Evolutionary conservation across 2,113 vertebrate genomes (phyloP).

Genomic region (Illadopsis cleaveri): DNA sequence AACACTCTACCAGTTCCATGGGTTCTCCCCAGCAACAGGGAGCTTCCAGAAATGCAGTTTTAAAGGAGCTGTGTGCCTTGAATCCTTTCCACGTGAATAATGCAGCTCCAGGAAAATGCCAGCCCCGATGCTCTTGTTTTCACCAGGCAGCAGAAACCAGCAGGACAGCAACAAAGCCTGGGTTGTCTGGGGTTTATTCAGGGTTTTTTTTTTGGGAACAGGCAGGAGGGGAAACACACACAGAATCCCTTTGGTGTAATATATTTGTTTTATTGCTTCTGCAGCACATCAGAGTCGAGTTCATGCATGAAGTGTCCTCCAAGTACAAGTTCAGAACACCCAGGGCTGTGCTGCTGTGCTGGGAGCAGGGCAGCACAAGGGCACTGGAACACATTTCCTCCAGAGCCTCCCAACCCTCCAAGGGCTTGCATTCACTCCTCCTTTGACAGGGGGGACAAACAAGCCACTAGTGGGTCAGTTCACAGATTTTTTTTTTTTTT

Average conservation of each 20-base stretch:
- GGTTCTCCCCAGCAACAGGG: background rate
- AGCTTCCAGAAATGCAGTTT: background rate
- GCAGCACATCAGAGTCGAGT: background rate
- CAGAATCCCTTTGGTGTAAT: background rate
- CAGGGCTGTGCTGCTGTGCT: background rate
- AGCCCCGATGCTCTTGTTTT: background rate
- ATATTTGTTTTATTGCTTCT: background rate
- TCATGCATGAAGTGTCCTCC: background rate
- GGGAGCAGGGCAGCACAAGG: background rate
- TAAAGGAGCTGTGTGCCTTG: background rate
- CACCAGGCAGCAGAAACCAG: background rate
- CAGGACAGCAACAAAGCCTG: background rate
- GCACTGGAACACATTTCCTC: background rate
- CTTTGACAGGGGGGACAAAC: background rate
- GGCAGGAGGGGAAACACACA: background rate
- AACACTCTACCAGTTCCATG: background rate
- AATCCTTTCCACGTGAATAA: background rate
- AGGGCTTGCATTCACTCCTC: background rate
- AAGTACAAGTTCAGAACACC: background rate
- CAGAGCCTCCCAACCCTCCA: too few species aligned
- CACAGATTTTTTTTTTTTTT: background rate
- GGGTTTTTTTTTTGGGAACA: background rate
- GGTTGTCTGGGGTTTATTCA: background rate
- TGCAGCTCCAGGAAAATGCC: background rate
- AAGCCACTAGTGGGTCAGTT: background rate